Evolutionary conservation across 2,797 vertebrate genomes (phyloP).

Genomic region (Hypotaenidia okinawae): DNA sequence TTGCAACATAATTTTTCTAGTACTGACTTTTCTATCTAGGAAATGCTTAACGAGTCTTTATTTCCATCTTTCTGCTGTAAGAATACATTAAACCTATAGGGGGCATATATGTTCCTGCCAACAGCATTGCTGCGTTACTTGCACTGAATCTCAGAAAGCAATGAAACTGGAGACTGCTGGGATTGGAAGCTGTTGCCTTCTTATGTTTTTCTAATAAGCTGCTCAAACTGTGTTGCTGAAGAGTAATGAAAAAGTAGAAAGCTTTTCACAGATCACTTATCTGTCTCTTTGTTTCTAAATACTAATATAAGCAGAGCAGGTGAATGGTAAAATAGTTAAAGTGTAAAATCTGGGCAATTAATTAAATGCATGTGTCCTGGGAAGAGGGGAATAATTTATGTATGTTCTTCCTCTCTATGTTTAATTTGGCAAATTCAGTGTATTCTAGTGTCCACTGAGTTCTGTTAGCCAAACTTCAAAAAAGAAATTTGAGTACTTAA

Average conservation of each 20-base stretch:
- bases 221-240: slow-evolving; percentile 37
- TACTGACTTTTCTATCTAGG: not conserved
- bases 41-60: not conserved
- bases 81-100: slow-evolving; percentile 27
- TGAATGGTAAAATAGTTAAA: slow-evolving; percentile 71
- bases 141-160: slow-evolving; percentile 32
- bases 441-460: not conserved
- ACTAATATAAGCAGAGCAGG: slow-evolving; percentile 1
- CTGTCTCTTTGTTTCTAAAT: slow-evolving; percentile 60
- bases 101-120: slow-evolving; percentile 31
- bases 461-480: slow-evolving; percentile 33
- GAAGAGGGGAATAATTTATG: slow-evolving; percentile 50
- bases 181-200: slow-evolving; percentile 52
- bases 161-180: slow-evolving; percentile 46
- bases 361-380: slow-evolving; percentile 23
- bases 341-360: slow-evolving; percentile 49
- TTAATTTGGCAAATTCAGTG: slow-evolving; percentile 46
- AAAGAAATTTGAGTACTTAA: not conserved
- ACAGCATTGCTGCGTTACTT: not conserved
- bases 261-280: slow-evolving; percentile 67
- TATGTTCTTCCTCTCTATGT: slow-evolving; percentile 34
- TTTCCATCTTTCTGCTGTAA: not conserved
- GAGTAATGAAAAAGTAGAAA: slow-evolving; percentile 58
- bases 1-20: not conserved
- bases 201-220: slow-evolving; percentile 71